Conservation (phyloP, 2,888 invertebrate genomes). For the Limnephilus lunatus region DNA sequence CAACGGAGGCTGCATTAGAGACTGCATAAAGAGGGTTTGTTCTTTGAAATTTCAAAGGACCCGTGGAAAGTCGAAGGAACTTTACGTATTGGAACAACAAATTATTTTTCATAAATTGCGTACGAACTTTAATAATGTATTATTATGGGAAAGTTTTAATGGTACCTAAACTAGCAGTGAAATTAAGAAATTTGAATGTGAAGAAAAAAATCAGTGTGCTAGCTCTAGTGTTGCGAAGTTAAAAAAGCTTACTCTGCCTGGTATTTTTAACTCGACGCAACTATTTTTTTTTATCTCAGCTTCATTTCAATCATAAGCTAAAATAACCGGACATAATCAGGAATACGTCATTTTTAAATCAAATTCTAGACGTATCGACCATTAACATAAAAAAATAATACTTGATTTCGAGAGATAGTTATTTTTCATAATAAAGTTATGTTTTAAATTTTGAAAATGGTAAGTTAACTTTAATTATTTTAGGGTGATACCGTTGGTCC, state of each 20-base stretch:
- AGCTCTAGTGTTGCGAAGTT: not conserved
- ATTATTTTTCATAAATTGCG: not conserved
- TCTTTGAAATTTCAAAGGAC: not conserved
- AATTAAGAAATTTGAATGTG: not conserved
- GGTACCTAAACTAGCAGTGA: not conserved
- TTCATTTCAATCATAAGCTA: no score
- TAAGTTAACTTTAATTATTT: no score
- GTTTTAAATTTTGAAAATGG: no score
- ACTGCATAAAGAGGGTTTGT: not conserved
- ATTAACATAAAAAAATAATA: no score
- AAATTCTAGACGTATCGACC: no score
- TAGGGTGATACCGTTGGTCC: no score
- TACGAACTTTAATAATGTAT: not conserved
- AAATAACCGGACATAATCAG: no score
- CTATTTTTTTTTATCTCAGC: no score
- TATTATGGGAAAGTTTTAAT: not conserved
- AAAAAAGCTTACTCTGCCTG: not conserved
- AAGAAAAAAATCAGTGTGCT: not conserved
- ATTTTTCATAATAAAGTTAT: no score
- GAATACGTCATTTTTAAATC: no score
- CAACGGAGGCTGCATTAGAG: not conserved
- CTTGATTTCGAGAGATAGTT: no score
- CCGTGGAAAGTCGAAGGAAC: not conserved
- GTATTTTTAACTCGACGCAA: not conserved
- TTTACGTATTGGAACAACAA: not conserved